phyloP scores from a whole-genome alignment of 2,888 invertebrate genomes.

The Drosophila neonasuta region DNA sequence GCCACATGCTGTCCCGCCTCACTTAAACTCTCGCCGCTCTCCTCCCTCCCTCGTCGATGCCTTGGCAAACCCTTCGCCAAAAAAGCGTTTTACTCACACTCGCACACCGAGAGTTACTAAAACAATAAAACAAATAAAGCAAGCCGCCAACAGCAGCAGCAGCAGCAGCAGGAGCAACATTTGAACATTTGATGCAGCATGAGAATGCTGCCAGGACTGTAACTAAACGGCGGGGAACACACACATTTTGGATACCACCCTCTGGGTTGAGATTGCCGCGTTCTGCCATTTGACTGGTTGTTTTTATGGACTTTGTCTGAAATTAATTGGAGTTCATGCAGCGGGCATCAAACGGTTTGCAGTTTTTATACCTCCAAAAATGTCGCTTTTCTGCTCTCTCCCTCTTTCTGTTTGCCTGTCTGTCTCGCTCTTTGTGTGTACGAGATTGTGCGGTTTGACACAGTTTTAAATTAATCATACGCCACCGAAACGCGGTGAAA shows the following conservation, averaged over 20 bases:
- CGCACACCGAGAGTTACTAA: conserved; percentile 37
- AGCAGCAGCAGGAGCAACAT: conserved; percentile 41
- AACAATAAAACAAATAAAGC: conserved; percentile 76
- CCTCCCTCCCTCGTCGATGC: neutral
- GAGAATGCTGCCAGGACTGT: conserved; percentile 18
- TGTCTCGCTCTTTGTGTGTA: conserved; percentile 18
- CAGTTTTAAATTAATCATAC: conserved; percentile 77
- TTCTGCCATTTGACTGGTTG: conserved; percentile 57
- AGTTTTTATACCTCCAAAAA: conserved; percentile 56
- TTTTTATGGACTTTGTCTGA: conserved; percentile 76
- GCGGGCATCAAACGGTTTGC: conserved; percentile 63
- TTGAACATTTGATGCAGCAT: conserved; percentile 67
- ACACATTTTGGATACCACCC: conserved; percentile 7
- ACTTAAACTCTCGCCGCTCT: neutral
- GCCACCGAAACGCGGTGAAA: conserved; percentile 56
- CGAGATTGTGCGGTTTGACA: conserved; percentile 67
- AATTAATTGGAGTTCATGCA: conserved; percentile 73
- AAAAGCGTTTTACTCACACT: conserved; percentile 3
- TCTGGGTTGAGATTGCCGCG: conserved; percentile 29
- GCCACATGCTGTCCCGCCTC: conserved; percentile 69
- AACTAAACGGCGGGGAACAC: neutral
- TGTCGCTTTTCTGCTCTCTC: conserved; percentile 18
- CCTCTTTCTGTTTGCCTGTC: neutral
- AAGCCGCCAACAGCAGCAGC: conserved; percentile 39
- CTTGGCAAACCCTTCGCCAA: neutral